Base-by-base conservation (phyloP, 2,113 vertebrate species). In the Colaptes auratus region DNA sequence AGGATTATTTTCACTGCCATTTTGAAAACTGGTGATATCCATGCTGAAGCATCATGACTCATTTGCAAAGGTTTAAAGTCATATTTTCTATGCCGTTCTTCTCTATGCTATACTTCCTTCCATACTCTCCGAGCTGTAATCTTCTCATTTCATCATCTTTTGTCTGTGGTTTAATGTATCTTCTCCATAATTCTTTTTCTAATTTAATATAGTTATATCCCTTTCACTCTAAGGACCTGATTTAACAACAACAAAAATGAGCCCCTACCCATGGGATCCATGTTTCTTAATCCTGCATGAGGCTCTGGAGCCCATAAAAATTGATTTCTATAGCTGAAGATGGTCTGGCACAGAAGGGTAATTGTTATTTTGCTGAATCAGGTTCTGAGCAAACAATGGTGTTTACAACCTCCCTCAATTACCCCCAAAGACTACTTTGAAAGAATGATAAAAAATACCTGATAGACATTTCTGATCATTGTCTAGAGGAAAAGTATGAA, bases 21-120 rank as follows among this genome's bases (percentile, higher is more conserved):
- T 88, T 79, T 94, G 96, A 97, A 97, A 97, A 97, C 95, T 92
- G 96, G 84, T 91, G 86, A 87, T 95, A 86, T 86, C 97, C 48
- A 56, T 85, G 31, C 92, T 94, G 12, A 92, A 15, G 71, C 92
- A 88, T 93, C 91, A 96, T 95, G 91, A 90, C 65, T 95, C 93
- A 97, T 97, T 97, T 96, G 76, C 95, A 97, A 93, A 97, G 92
- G 89, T 96, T 96, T 95, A 96, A 96, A 95, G 39, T n/a, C 89
- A 84, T 94, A 52, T 95, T 93, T 93, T 73, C 85, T 93, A 78
- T 95, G 93, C 66, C 94, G 78, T 92, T 94, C 90, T 93, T 93
- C 91, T 96, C 76, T 87, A 59, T 60, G 58, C 73, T 83, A 15
- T 90, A 93, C 65, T 81, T 94, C 39, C 81, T 89, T 92, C 64